Evolutionary conservation across 2,888 invertebrate species (phyloP).

Genomic region (Erebia ligea): DNA sequence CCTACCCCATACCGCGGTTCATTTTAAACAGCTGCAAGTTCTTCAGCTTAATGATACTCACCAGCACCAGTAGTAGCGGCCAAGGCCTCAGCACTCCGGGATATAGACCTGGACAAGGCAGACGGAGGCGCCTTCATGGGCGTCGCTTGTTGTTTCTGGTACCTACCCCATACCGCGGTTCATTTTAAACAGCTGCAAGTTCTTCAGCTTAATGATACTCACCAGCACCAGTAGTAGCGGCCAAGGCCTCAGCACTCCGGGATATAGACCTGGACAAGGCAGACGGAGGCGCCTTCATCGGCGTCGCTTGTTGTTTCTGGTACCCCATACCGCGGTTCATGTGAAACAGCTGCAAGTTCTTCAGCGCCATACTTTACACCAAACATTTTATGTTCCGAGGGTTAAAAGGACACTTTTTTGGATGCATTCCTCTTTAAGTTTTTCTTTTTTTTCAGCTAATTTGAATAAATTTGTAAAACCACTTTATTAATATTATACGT

Average conservation of each 20-base stretch:
- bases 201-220: conserved; percentile 68
- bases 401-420: neutral
- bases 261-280: conserved; percentile 68
- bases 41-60: conserved; percentile 37
- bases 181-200: conserved; percentile 67
- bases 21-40: conserved; percentile 30
- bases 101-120: conserved; percentile 65
- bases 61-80: conserved; percentile 60
- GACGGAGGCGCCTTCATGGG: conserved; percentile 73
- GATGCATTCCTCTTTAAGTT: conserved; percentile 12
- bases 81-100: conserved; percentile 74
- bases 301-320: conserved; percentile 64
- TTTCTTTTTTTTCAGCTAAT: neutral
- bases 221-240: conserved; percentile 60
- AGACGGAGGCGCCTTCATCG: conserved; percentile 70
- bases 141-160: conserved; percentile 63
- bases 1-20: conserved; percentile 63
- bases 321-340: conserved; percentile 65
- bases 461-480: neutral
- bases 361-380: conserved; percentile 63
- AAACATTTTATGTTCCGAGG: conserved; percentile 11
- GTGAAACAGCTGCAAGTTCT: conserved; percentile 71
- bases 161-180: conserved; percentile 66
- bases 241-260: conserved; percentile 72
- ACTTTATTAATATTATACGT: neutral